A percentile compares a stretch with the other conserved stretches of the same genome.
Evolutionary conservation across 1,140 invertebrate genomes (phyloP).

Genomic region (Brachionus paranguensis): DNA sequence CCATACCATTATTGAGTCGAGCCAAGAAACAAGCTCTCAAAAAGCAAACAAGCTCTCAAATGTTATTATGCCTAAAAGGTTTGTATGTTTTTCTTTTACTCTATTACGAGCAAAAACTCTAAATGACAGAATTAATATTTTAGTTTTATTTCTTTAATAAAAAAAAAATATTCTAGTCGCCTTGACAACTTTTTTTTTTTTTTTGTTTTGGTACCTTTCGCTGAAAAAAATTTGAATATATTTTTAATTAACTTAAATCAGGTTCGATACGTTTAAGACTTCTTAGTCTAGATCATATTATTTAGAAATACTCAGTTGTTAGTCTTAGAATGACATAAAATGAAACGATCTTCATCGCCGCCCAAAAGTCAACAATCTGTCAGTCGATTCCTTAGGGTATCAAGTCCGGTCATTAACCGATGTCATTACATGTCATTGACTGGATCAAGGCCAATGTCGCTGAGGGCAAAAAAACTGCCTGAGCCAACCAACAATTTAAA

Average conservation of each 20-base stretch:
- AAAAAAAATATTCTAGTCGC: background rate
- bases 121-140: background rate
- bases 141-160: background rate
- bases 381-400: background rate
- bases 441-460: background rate
- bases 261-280: background rate
- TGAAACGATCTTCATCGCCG: background rate
- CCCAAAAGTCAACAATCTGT: background rate
- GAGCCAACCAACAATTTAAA: background rate
- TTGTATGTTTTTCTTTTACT: background rate
- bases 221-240: background rate
- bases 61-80: slow-evolving; percentile 29
- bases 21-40: background rate
- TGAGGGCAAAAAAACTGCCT: background rate
- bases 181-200: background rate
- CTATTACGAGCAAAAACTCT: background rate
- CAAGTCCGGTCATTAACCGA: background rate
- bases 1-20: background rate
- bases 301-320: background rate
- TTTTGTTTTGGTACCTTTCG: background rate
- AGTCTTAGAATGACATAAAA: background rate
- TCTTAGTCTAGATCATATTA: background rate
- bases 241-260: background rate
- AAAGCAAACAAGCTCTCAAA: background rate
- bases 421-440: background rate